Base-by-base conservation (phyloP, 2,113 vertebrate species). In the Hypomesus transpacificus region DNA sequence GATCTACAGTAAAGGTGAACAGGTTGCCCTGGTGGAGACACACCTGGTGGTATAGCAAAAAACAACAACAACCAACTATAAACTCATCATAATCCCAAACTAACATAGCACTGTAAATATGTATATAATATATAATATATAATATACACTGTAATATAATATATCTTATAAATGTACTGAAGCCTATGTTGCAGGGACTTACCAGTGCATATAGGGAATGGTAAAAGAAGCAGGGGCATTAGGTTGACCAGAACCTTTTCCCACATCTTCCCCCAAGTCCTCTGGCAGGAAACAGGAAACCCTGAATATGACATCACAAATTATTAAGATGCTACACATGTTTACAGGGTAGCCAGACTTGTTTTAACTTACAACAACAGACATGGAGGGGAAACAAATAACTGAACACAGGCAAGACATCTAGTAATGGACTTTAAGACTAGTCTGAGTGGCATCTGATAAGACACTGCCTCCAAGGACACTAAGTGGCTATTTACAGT, bases 1-100 rank as follows among this genome's bases (percentile, higher is more conserved):
- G 95, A 96, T 58, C 90, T 90, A 64, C 96, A 98, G 71, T 86
- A 87, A 59, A 79, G 39, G 68, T 95, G 79, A 72, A 82, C 80
- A 46, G 96, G 95, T 82, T 93, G 94, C 65, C 91, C 94, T 28
- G 96, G 95, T n/a, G 89, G 84, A 3, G 91, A 92, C 1, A 81
- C 78, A 75, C 90, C 96, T 98, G 90, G 17, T 13, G n/a, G 57
- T 9, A 21, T 13, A 21, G 9, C 57, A 58, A 21, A 4, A 58
- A 3, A 58, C 6, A n/a, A n/a, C 24, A 22, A 58, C 14, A 1
- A 21, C 20, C 56, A 58, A 11, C 39, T 46, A 46, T 46, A 46
- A 46, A 9, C 28, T 28, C 26, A 64, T 31, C 2, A 51, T 18
- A 26, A 66, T 22, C 28, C 5, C 31, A 34, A 34, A 34, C 31